Base-by-base conservation (phyloP, 2,113 vertebrate species). In the Emydura subglobosa region DNA sequence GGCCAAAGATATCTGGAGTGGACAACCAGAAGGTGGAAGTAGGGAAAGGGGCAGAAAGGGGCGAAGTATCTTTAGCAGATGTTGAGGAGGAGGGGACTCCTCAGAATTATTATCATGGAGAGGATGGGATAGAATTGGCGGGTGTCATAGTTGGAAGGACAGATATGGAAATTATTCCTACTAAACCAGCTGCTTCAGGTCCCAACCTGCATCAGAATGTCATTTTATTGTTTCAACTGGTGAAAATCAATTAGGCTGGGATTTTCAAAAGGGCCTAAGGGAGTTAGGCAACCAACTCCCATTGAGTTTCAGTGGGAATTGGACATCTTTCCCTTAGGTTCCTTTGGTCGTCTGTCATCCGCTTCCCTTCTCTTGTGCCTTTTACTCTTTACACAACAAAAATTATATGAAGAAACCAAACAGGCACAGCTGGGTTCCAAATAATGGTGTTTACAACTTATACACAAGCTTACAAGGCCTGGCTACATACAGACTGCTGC, bases 21-120 rank as follows among this genome's bases (percentile, higher is more conserved):
- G 16, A 6, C 7, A 34, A 39, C 0, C 0, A 27, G 2, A 42
- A 21, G 5, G 31, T 6, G 4, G 82, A 55, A 44, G 27, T 27
- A 50, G 42, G 13, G 2, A 21, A 53, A 59, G n/a, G n/a, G 4
- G 11, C 2, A 16, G 44, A 83, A 72, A 90, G 13, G 7, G 4
- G 8, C 72, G 39, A 68, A 82, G 54, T 19, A 2, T 53, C 0
- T 0, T 47, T 47, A 76, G n/a, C 6, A 39, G 39, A 0, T 0
- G 4, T 55, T 54, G 82, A 74, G 34, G 1, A 78, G 65, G 19
- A 83, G 13, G 44, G 74, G 5, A 14, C 19, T 47, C 9, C 12
- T 82, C 47, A 82, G 54, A 49, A 86, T 78, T 54, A 12, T 13
- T 57, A 83, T 29, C 44, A 39, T 24, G 50, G 49, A 68, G 57